Conservation (phyloP, 1,140 invertebrate genomes). For the Chrysomallon squamiferum region DNA sequence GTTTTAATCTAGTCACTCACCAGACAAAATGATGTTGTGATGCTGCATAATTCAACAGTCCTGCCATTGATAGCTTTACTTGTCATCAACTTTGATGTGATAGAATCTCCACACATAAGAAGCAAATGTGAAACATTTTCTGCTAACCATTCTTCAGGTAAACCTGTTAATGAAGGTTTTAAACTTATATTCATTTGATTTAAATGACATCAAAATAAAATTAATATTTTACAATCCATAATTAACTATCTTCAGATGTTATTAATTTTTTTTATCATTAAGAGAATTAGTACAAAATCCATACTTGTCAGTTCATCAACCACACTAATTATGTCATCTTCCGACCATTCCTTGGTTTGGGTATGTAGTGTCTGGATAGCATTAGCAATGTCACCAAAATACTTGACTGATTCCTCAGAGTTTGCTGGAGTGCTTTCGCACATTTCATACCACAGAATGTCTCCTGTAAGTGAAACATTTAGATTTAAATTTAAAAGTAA, state of each 20-base stretch:
- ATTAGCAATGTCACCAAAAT: constrained; percentile 55
- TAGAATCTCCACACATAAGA: constrained; percentile 55
- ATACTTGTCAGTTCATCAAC: constrained; percentile 62
- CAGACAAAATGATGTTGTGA: constrained; percentile 58
- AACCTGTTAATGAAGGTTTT: constrained; percentile 51
- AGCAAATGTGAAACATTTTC: constrained; percentile 59
- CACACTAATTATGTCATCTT: constrained; percentile 60
- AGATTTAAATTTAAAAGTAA: neutral
- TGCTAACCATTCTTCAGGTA: constrained; percentile 61
- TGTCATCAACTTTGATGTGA: constrained; percentile 56
- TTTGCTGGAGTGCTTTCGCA: constrained; percentile 54
- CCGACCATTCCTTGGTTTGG: constrained; percentile 55
- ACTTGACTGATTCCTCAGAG: constrained; percentile 40
- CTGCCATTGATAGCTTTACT: constrained; percentile 62
- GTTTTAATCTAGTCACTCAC: constrained; percentile 37
- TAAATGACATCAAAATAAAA: neutral
- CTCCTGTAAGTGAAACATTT: constrained; percentile 34
- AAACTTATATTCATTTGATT: neutral
- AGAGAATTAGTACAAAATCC: too few relatives aligned
- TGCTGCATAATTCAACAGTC: constrained; percentile 51
- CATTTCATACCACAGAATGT: constrained; percentile 59
- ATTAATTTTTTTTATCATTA: too few relatives aligned
- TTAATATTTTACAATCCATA: neutral
- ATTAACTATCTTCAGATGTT: neutral
- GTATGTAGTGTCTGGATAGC: constrained; percentile 50